Conservation (phyloP, 2,888 invertebrate species). For the Orchesella flavescens region DNA sequence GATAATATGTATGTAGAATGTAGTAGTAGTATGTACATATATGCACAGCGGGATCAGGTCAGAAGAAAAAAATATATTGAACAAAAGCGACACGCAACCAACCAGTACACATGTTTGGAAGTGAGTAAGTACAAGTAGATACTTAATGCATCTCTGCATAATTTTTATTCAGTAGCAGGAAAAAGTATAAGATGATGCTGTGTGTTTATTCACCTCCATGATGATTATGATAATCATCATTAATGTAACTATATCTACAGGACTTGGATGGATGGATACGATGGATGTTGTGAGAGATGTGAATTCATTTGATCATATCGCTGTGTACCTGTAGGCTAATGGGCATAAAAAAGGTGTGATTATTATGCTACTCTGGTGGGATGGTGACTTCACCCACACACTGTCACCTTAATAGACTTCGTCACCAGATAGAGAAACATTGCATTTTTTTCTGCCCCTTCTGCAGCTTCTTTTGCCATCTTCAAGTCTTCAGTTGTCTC, state of each 20-base stretch:
- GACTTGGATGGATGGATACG: conserved; percentile 6
- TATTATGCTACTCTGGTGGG: conserved; percentile 61
- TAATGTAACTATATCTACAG: conserved; percentile 14
- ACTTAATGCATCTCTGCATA: conserved; percentile 31
- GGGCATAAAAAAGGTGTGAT: conserved; percentile 64
- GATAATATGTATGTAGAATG: neutral
- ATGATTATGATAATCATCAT: neutral
- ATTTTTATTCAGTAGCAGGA: conserved; percentile 43
- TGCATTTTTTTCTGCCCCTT: conserved; percentile 21
- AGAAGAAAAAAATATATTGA: conserved; percentile 1
- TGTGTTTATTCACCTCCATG: conserved; percentile 2
- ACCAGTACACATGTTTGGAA: neutral
- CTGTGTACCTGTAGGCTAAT: conserved; percentile 51
- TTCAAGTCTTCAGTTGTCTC: conserved; percentile 1
- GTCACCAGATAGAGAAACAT: conserved; percentile 60
- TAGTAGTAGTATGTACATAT: neutral
- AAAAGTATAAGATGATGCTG: conserved; percentile 18
- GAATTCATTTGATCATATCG: conserved; percentile 53
- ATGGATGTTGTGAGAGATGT: conserved; percentile 14
- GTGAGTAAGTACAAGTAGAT: conserved; percentile 1
- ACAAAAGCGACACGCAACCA: neutral
- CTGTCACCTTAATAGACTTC: conserved; percentile 66
- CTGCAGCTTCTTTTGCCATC: conserved; percentile 1
- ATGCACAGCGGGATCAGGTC: conserved; percentile 28
- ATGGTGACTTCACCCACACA: conserved; percentile 66